Conservation (phyloP, 2,888 invertebrate genomes). For the Dryocosmus kuriphilus region DNA sequence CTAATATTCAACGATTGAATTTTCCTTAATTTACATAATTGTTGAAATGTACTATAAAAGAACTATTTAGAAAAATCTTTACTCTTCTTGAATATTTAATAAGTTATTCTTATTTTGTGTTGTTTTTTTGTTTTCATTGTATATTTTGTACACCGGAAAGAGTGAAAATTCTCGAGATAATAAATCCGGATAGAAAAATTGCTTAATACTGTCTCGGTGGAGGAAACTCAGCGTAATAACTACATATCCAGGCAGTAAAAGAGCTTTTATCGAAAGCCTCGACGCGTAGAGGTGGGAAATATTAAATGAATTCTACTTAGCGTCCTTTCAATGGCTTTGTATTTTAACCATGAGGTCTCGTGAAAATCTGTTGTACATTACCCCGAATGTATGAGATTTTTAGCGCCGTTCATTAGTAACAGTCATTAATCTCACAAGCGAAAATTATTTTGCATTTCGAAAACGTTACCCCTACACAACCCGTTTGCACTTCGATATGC, state of each 20-base stretch:
- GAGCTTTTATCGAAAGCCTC: conserved; percentile 53
- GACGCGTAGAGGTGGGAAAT: conserved; percentile 53
- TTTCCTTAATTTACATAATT: neutral
- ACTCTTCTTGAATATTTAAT: neutral
- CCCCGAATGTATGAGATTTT: conserved; percentile 70
- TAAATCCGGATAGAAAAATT: neutral
- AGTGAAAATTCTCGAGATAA: neutral
- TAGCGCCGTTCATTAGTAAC: conserved; percentile 64
- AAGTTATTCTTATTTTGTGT: neutral
- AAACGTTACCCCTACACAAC: conserved; percentile 56
- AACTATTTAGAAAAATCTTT: neutral
- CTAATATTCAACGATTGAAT: neutral
- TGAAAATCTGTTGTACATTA: conserved; percentile 65
- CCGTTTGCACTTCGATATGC: neutral
- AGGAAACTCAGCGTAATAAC: neutral
- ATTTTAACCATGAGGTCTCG: conserved; percentile 60
- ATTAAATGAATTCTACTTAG: conserved; percentile 68
- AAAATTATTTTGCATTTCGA: conserved; percentile 71
- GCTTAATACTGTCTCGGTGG: neutral
- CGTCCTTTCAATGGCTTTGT: conserved; percentile 56
- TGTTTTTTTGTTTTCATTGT: neutral
- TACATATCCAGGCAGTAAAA: conserved; percentile 19
- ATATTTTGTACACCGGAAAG: neutral
- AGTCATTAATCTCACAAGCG: conserved; percentile 68
- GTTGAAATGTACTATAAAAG: neutral